phyloP scores from a whole-genome alignment of 2,113 vertebrate genomes.

The Bucco capensis region DNA sequence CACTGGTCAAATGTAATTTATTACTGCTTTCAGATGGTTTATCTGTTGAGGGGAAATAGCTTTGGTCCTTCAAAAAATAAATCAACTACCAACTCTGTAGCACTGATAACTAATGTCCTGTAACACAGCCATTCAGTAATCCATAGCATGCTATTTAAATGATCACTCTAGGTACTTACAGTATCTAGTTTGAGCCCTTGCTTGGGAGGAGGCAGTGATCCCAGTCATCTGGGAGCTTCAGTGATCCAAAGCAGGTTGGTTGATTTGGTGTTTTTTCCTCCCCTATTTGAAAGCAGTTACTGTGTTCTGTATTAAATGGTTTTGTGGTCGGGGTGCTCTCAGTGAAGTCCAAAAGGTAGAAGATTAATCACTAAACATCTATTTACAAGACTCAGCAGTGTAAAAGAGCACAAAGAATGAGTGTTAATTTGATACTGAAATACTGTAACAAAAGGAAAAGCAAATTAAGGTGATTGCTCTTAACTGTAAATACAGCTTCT shows the following conservation, averaged over 20 bases:
- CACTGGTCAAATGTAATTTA: not conserved
- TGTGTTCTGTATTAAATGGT: not conserved
- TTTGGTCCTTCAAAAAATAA: not conserved
- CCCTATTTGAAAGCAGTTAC: not conserved
- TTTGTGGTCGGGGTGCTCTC: not conserved
- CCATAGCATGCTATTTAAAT: not conserved
- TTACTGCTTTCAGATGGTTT: not conserved
- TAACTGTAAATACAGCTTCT: not conserved
- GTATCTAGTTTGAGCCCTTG: not conserved
- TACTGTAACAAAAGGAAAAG: not conserved
- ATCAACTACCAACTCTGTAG: not conserved
- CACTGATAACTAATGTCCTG: not conserved
- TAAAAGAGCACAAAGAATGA: not conserved
- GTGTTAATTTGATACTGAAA: not conserved
- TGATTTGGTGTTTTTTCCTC: not conserved
- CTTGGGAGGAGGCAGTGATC: not conserved
- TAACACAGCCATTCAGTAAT: not conserved
- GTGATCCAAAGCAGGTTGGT: not conserved
- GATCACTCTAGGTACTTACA: not conserved
- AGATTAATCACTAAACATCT: not conserved
- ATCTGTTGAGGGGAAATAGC: not conserved
- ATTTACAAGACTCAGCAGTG: not conserved
- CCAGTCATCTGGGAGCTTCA: too few species aligned
- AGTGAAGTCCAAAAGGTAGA: not conserved
- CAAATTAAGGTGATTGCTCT: not conserved